phyloP scores from a whole-genome alignment of 1,140 invertebrate species.

The Pantala flavescens region DNA sequence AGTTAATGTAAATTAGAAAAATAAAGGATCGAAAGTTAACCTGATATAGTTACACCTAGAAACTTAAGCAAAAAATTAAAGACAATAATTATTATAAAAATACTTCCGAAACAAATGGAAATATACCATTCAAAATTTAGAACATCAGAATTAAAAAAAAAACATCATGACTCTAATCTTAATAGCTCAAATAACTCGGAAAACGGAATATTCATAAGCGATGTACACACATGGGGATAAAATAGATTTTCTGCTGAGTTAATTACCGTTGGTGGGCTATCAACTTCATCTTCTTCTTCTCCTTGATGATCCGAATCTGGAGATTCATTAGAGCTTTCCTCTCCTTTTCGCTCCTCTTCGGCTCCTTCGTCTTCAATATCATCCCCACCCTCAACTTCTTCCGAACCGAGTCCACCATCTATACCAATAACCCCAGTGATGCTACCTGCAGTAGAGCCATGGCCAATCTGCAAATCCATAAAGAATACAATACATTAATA shows the following conservation, averaged over 20 bases:
- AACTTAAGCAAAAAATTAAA: too few relatives aligned
- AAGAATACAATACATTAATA: background rate
- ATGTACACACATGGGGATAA: too few relatives aligned
- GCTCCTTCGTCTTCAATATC: conserved; percentile 37
- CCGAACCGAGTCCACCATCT: conserved; percentile 26
- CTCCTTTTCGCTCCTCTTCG: background rate
- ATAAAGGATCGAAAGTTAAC: too few relatives aligned
- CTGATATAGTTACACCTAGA: too few relatives aligned
- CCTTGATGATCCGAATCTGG: conserved; percentile 45
- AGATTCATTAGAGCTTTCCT: conserved; percentile 39
- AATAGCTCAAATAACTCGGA: too few relatives aligned
- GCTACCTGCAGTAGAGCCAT: conserved; percentile 33
- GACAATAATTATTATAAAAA: too few relatives aligned
- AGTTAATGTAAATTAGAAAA: too few relatives aligned
- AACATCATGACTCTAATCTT: too few relatives aligned
- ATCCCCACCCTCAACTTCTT: conserved; percentile 31
- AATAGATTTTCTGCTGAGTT: background rate
- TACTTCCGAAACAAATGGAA: too few relatives aligned
- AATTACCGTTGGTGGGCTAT: conserved; percentile 43
- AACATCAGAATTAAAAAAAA: too few relatives aligned
- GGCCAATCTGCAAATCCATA: conserved; percentile 38
- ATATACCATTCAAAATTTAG: too few relatives aligned
- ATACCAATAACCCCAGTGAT: background rate
- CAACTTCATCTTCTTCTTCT: conserved; percentile 38
- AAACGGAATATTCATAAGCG: too few relatives aligned